Percentiles rank a stretch among this genome's conserved stretches.
Evolutionary conservation across 2,797 vertebrate species (phyloP).

Genomic region (Xiphophorus birchmanni): DNA sequence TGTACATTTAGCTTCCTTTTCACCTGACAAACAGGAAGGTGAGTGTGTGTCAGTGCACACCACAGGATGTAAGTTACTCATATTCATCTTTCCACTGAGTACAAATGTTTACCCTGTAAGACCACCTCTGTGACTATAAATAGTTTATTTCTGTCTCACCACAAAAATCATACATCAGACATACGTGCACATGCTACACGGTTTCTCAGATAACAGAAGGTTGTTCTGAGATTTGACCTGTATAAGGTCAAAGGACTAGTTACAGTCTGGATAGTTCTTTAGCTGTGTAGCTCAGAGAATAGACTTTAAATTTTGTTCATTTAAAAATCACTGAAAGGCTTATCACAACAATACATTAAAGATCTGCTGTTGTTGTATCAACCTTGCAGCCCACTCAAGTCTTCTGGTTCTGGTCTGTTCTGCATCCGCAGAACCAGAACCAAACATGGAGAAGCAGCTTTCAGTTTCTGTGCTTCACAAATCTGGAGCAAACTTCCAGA

Average conservation of each 20-base stretch:
- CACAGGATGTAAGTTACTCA: slow-evolving; percentile 53
- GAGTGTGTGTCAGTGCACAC: slow-evolving; percentile 7
- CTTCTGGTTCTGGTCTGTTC: too few relatives aligned
- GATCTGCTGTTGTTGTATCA: too few relatives aligned
- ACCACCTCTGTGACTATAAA: slow-evolving; percentile 51
- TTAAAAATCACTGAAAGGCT: too few relatives aligned
- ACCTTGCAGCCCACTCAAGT: too few relatives aligned
- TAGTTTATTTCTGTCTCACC: slow-evolving; percentile 34
- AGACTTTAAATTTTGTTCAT: too few relatives aligned
- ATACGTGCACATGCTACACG: not conserved
- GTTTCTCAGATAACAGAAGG: slow-evolving; percentile 19
- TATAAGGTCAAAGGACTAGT: slow-evolving; percentile 22
- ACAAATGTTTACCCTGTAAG: slow-evolving; percentile 13
- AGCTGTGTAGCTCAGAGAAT: slow-evolving; percentile 8
- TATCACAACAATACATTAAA: too few relatives aligned
- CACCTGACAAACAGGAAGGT: slow-evolving; percentile 66
- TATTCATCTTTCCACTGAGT: slow-evolving; percentile 61
- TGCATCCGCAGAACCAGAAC: too few relatives aligned
- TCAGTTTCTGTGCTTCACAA: too few relatives aligned
- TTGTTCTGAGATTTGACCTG: slow-evolving; percentile 40
- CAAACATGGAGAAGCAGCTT: too few relatives aligned
- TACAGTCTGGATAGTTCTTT: slow-evolving; percentile 44
- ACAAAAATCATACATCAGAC: not conserved
- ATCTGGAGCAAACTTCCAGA: too few relatives aligned
- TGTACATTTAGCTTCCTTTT: slow-evolving; percentile 42